phyloP scores from a whole-genome alignment of 1,140 invertebrate species.

The Samia ricini region DNA sequence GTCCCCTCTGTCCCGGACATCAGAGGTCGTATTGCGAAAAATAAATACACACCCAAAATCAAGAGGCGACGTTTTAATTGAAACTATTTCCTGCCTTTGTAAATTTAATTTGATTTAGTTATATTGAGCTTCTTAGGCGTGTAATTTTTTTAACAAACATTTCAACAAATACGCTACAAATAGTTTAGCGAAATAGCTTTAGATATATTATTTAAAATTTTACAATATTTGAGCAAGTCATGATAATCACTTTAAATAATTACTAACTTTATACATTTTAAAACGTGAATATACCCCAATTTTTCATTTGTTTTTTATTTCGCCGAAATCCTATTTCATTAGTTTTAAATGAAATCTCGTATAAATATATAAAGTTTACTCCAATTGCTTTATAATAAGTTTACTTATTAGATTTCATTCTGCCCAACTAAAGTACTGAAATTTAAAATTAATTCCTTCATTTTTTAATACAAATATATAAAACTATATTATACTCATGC shows the following conservation, averaged over 20 bases:
- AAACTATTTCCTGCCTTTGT: slow-evolving; percentile 55
- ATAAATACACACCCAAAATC: slow-evolving; percentile 70
- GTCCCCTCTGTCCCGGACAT: slow-evolving; percentile 63
- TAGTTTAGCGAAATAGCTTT: no score
- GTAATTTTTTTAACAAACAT: not conserved
- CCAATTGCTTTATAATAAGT: no score
- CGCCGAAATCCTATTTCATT: no score
- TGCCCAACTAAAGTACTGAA: no score
- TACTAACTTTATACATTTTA: no score
- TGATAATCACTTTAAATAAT: no score
- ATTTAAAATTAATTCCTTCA: no score
- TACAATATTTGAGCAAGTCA: no score
- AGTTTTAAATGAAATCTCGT: no score
- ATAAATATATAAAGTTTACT: no score
- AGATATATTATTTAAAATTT: not conserved
- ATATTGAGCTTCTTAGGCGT: not conserved
- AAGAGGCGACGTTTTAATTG: slow-evolving; percentile 65
- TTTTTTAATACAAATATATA: not conserved
- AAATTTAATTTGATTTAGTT: slow-evolving; percentile 29
- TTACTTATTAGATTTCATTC: not conserved
- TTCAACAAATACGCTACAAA: not conserved
- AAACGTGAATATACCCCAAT: no score
- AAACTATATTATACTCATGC: not conserved
- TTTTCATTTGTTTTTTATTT: no score
- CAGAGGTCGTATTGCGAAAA: slow-evolving; percentile 66